phyloP scores from a whole-genome alignment of 2,888 invertebrate genomes.

The Mimas tiliae region DNA sequence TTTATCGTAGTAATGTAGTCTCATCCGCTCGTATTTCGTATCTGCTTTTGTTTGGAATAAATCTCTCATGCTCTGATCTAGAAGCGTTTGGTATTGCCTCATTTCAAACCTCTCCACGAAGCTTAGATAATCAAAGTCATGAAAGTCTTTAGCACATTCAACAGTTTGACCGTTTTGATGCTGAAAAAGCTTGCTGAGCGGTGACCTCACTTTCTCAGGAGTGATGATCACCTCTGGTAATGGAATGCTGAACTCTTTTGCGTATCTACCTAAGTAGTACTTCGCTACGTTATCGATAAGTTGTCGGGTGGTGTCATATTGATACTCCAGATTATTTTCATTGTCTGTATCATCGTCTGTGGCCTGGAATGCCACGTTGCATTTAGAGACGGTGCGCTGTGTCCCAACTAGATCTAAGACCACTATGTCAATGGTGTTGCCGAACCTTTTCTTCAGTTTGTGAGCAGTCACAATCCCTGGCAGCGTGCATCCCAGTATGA shows the following conservation, averaged over 20 bases:
- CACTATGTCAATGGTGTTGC: conserved; percentile 70
- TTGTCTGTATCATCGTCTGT: conserved; percentile 37
- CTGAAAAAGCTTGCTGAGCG: conserved; percentile 68
- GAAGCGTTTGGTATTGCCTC: conserved; percentile 66
- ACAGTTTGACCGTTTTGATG: conserved; percentile 61
- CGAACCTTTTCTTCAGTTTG: conserved; percentile 72
- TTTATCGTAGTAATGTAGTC: conserved; percentile 64
- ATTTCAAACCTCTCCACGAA: conserved; percentile 70
- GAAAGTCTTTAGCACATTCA: conserved; percentile 55
- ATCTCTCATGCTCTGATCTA: conserved; percentile 62
- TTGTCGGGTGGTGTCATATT: conserved; percentile 42
- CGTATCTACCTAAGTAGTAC: conserved; percentile 59
- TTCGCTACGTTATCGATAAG: conserved; percentile 56
- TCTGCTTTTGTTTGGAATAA: conserved; percentile 57
- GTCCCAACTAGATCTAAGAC: conserved; percentile 61
- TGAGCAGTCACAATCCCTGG: conserved; percentile 76
- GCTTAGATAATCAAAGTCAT: conserved; percentile 67
- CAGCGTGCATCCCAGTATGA: conserved; percentile 73
- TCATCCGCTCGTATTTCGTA: conserved; percentile 45
- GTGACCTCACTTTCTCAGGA: conserved; percentile 45
- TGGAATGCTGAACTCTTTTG: conserved; percentile 64
- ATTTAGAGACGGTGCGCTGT: conserved; percentile 45
- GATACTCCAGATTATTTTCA: not conserved
- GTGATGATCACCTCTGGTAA: conserved; percentile 61
- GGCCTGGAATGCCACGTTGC: conserved; percentile 62